Base-by-base conservation (phyloP, 2,888 invertebrate genomes). In the Caradrina clavipalpis region DNA sequence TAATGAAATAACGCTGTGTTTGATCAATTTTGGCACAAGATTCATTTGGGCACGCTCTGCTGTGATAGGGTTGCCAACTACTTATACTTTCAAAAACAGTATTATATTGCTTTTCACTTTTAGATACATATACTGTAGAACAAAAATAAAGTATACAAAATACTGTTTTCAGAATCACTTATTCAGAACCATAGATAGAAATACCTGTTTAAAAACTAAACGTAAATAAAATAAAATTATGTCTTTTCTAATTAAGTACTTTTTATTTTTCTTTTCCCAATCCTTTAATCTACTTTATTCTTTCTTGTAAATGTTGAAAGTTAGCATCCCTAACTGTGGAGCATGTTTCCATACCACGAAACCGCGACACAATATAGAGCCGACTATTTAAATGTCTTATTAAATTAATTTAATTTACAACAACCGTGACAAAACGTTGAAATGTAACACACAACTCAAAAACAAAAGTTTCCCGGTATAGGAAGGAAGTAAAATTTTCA, bases 1-100 rank as follows among this genome's bases (percentile, higher is more conserved):
- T 71, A 47, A 65, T 69, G 31, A 61, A 54, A 62, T 71, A 58
- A 55, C 50, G 56, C 31, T 47, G 39, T 80, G 62, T 56, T 76
- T 72, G 68, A 73, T 69, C 50, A 51, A 75, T 65, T 83, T 64
- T 56, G 56, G 19, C 57, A 63, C 47, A 65, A 56, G 51, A 66
- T 76, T 57, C 19, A 56, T 63, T 68, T 31, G n/a, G 31, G n/a
- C 39, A 49, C 11, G 54, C 56, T 49, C 19, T 35, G 35, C 55
- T 45, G 47, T 2, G 26, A 26, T 26, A 26, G 26, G 26, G 26
- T 26, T 26, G 26, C 26, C 26, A 26, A 26, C 26, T 26, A n/a
- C n/a, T n/a, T n/a, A 26, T 26, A 26, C 26, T 26, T 26, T 26
- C 4, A 26, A 26, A 26, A 26, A 26, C 26, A 26, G 26, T 26